Conservation (phyloP, 2,888 invertebrate genomes). For the Agriopis marginaria region DNA sequence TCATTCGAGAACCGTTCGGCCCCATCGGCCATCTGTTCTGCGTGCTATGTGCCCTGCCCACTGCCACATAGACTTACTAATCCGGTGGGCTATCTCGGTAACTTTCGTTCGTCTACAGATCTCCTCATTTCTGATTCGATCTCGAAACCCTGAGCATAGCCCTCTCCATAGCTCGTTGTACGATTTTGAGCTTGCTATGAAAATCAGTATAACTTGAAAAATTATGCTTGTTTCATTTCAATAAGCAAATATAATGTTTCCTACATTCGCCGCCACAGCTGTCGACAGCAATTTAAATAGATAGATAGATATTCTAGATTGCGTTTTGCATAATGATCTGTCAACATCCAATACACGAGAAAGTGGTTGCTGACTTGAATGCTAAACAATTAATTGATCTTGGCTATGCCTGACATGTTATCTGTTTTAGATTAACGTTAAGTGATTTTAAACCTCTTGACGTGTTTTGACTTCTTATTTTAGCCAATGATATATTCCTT, state of each 20-base stretch:
- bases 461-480: slow-evolving; percentile 19
- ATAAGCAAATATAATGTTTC: slow-evolving; percentile 13
- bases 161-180: no score
- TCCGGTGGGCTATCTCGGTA: no score
- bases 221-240: not conserved
- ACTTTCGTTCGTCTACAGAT: no score
- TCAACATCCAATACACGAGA: slow-evolving; percentile 28
- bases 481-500: no score
- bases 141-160: no score
- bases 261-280: not conserved
- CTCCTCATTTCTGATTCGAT: no score
- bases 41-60: no score
- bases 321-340: slow-evolving; percentile 29
- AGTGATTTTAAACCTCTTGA: slow-evolving; percentile 17
- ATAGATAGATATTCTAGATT: slow-evolving; percentile 20
- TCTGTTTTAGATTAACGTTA: slow-evolving; percentile 17
- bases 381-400: slow-evolving; percentile 27
- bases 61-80: no score
- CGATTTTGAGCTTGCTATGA: no score
- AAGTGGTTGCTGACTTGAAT: slow-evolving; percentile 26
- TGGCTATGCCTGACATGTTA: slow-evolving; percentile 14
- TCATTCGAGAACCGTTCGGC: no score
- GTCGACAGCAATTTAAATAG: slow-evolving; percentile 16
- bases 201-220: slow-evolving; percentile 2
- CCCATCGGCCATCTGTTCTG: no score